These are phyloP conservation scores for Acrobasis consociella DNA, from an alignment of 2,888 invertebrate species.

Conservation along the genomic window DNA sequence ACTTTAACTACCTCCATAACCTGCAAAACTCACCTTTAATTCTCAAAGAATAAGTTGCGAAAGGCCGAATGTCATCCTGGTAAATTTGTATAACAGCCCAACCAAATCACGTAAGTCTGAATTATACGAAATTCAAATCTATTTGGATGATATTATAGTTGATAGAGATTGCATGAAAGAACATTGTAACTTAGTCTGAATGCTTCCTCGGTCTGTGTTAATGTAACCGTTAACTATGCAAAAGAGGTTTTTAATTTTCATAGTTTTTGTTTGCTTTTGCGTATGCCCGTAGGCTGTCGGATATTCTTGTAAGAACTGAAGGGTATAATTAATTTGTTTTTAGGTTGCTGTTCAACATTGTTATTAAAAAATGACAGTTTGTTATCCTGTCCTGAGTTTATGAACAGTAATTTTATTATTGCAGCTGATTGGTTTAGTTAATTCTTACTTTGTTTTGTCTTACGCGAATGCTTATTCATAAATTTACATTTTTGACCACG, in stretches of 20 bases:
- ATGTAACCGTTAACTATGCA: constrained; percentile 41
- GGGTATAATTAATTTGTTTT: neutral
- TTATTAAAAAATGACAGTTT: neutral
- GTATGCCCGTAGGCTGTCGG: neutral
- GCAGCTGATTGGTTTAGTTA: too few relatives aligned
- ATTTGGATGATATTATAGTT: constrained; percentile 3
- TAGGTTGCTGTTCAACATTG: neutral
- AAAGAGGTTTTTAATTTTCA: constrained; percentile 39
- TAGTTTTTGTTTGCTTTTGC: constrained; percentile 19
- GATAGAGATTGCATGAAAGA: constrained; percentile 8
- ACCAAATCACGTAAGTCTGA: neutral
- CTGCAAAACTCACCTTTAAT: constrained; percentile 25
- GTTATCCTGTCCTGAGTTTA: too few relatives aligned
- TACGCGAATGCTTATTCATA: too few relatives aligned
- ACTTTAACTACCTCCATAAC: neutral
- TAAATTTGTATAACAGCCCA: constrained; percentile 1
- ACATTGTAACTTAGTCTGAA: constrained; percentile 33
- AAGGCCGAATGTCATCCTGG: neutral
- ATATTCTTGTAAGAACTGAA: neutral
- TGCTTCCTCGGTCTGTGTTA: constrained; percentile 34
- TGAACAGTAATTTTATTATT: too few relatives aligned
- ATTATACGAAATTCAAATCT: neutral
- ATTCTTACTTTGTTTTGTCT: too few relatives aligned
- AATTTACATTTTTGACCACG: too few relatives aligned
- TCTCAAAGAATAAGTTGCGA: neutral